Percentiles rank a stretch among this genome's conserved stretches.
These are phyloP conservation scores for Tachysurus vachellii DNA, from an alignment of 2,113 vertebrate species.

Conservation along the genomic window DNA sequence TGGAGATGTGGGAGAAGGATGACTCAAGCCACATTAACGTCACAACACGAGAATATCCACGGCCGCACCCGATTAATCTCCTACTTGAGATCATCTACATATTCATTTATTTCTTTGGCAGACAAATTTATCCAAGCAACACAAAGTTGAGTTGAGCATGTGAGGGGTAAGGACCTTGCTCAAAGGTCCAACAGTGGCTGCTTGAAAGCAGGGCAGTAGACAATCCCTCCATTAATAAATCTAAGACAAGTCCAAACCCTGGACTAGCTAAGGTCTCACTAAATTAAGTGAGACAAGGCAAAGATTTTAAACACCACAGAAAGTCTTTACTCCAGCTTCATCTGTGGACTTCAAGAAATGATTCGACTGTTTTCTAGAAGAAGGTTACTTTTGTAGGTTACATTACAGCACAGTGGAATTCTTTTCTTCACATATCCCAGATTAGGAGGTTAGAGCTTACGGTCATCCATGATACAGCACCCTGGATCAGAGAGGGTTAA, in stretches of 20 bases:
- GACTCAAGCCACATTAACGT: background rate
- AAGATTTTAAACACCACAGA: background rate
- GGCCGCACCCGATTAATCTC: background rate
- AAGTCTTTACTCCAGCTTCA: background rate
- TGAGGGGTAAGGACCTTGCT: background rate
- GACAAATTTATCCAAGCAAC: background rate
- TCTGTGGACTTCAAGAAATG: background rate
- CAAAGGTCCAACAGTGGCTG: background rate
- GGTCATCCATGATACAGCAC: no score
- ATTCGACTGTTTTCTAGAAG: background rate
- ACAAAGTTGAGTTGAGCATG: background rate
- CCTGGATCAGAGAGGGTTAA: no score
- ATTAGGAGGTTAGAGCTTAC: no score
- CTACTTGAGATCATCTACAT: background rate
- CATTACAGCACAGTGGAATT: no score
- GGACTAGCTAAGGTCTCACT: background rate
- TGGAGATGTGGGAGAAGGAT: background rate
- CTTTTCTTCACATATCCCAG: no score
- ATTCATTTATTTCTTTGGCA: background rate
- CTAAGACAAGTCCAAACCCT: background rate
- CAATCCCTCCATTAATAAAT: background rate
- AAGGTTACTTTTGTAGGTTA: no score
- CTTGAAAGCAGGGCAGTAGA: background rate
- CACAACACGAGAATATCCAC: background rate
- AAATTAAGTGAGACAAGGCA: background rate